Conservation (phyloP, 2,113 vertebrate species). For the Trachemys scripta region DNA sequence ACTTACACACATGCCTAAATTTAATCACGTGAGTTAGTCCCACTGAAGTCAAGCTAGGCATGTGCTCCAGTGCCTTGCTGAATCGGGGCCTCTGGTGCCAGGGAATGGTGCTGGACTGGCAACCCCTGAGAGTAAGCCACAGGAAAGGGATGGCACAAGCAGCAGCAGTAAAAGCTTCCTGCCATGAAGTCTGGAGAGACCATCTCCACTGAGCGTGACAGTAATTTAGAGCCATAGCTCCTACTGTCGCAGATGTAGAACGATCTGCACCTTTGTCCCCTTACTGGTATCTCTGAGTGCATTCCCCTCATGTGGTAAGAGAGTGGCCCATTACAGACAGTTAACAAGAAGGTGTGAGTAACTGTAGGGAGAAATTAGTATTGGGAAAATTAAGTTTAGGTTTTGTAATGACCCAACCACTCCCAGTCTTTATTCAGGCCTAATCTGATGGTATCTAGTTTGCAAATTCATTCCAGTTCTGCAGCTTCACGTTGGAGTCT, state of each 20-base stretch:
- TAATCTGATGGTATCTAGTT: too few relatives aligned
- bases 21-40: background rate
- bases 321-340: too few relatives aligned
- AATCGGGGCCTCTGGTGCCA: background rate
- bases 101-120: background rate
- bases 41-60: background rate
- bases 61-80: background rate
- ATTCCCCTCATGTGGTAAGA: too few relatives aligned
- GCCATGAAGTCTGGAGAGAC: background rate
- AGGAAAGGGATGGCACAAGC: background rate
- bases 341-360: too few relatives aligned
- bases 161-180: background rate
- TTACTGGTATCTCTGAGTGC: background rate
- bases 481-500: too few relatives aligned
- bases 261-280: background rate
- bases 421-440: too few relatives aligned
- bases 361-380: too few relatives aligned
- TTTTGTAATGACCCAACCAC: too few relatives aligned
- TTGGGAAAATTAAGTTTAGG: too few relatives aligned
- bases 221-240: background rate
- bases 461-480: too few relatives aligned
- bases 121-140: background rate
- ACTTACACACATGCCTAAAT: fast-evolving
- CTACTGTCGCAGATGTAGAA: background rate
- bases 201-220: fast-evolving